These are phyloP conservation scores for Petrocephalus microphthalmus DNA, from an alignment of 2,113 vertebrate species.

Conservation along the genomic window DNA sequence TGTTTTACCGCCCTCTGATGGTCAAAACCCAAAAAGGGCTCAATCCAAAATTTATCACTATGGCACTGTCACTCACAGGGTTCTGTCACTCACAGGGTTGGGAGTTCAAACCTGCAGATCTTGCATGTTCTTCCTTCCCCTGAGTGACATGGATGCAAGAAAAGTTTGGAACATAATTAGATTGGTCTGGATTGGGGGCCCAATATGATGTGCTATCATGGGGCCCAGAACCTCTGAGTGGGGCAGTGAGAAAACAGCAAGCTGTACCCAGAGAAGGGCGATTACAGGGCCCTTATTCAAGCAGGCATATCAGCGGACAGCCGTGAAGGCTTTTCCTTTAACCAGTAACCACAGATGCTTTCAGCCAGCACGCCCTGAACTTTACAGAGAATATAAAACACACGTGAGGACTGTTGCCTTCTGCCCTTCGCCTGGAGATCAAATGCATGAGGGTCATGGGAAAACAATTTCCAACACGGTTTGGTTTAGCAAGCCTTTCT, in stretches of 20 bases:
- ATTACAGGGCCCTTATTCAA: not conserved
- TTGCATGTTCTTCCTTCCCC: too few species aligned
- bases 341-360: not conserved
- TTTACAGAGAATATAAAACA: not conserved
- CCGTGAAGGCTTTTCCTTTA: not conserved
- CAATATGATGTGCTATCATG: too few species aligned
- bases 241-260: not conserved
- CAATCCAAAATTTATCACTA: not conserved
- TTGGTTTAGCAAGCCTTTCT: slow-evolving; percentile 56
- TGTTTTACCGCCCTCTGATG: not conserved
- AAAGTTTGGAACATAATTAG: too few species aligned
- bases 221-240: not conserved
- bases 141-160: too few species aligned
- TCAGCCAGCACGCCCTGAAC: not conserved
- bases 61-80: too few species aligned
- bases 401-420: not conserved
- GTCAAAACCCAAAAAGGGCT: not conserved
- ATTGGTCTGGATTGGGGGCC: too few species aligned
- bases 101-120: too few species aligned
- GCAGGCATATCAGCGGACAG: not conserved
- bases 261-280: not conserved
- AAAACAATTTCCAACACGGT: slow-evolving; percentile 34
- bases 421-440: not conserved
- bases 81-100: too few species aligned
- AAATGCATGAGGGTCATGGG: slow-evolving; percentile 42